Evolutionary conservation across 2,797 vertebrate genomes (phyloP).

Genomic region (Ptychobarbus kaznakovi): DNA sequence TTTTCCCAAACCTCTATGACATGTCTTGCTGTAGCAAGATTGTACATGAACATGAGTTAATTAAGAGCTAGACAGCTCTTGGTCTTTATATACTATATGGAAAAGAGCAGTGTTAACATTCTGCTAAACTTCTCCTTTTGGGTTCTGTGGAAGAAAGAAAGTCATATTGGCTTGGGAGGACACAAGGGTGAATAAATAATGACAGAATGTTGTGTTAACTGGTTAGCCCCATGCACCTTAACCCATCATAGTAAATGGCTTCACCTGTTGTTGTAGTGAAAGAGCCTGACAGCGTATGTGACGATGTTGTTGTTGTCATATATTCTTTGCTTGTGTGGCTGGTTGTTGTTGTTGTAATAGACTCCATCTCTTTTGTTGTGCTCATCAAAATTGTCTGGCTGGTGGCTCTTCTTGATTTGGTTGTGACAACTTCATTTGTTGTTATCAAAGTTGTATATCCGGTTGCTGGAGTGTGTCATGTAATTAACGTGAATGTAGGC

Average conservation of each 20-base stretch:
- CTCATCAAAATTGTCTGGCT: conserved; percentile 36
- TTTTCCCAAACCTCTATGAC: neutral
- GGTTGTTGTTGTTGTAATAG: conserved; percentile 35
- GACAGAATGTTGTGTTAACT: neutral
- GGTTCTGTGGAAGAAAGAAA: neutral
- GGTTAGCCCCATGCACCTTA: conserved; percentile 7
- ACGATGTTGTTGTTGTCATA: neutral
- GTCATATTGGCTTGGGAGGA: neutral
- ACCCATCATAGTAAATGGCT: neutral
- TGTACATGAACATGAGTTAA: neutral
- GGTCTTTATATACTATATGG: neutral
- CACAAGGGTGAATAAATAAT: neutral
- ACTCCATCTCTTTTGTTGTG: conserved; percentile 19
- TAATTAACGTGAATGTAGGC: conserved; percentile 33
- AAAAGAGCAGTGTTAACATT: neutral
- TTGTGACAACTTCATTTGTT: conserved; percentile 46
- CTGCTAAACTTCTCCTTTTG: neutral
- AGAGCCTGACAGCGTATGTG: neutral
- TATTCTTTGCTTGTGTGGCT: conserved; percentile 22
- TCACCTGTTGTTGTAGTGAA: conserved; percentile 44
- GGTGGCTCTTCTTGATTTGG: conserved; percentile 26
- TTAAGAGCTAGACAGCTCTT: neutral
- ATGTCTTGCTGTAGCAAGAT: neutral
- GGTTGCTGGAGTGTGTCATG: conserved; percentile 45
- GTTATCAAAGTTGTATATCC: conserved; percentile 11